Evolutionary conservation across 1,140 invertebrate genomes (phyloP), one percentile per base, ranked within the genome.

Genomic region (Ostrea edulis): DNA sequence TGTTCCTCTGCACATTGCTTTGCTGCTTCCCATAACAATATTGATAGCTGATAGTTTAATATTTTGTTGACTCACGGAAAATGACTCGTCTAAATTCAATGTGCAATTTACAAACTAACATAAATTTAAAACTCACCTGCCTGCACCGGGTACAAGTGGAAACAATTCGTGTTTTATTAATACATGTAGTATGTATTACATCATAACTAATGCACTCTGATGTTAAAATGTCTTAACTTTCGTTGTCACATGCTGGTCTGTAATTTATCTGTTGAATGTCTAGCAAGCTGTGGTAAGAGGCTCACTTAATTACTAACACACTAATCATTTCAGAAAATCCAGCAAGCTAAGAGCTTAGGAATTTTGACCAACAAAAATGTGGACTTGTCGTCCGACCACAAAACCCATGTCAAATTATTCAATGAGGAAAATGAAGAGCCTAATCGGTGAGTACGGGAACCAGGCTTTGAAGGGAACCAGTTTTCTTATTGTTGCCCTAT

Each of bases 311-410:
- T 52, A 52, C 53, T 83, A 53, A 58, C 58, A 51, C 5, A 62
- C 53, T 55, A 51, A 77, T 87, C 25, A 83, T 87, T 84, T 4
- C 86, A 87, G 86, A 87, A 87, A 87, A 82, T 87, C 22, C 86
- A 87, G 54, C 86, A 87, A 51, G 86, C 86, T 14, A 87, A 84
- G 52, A 87, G 86, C 58, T 55, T 87, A 51, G 86, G 86, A 68
- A 58, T 68, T 83, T 52, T 87, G 20, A 83, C 82, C 58, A 87
- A n/a, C 81, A 87, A 84, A 83, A 82, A 82, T 65, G 35, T 53
- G n/a, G 65, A 44, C 12, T 29, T 7, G 25, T 52, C 17, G 8
- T 25, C 29, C 29, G 82, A 87, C 25, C 77, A 53, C 22, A 17
- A 82, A n/a, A 44, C 14, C 9, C 25, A 77, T 77, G 68, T 77